phyloP scores from a whole-genome alignment of 2,888 invertebrate species.

The Lasioglossum lativentre region DNA sequence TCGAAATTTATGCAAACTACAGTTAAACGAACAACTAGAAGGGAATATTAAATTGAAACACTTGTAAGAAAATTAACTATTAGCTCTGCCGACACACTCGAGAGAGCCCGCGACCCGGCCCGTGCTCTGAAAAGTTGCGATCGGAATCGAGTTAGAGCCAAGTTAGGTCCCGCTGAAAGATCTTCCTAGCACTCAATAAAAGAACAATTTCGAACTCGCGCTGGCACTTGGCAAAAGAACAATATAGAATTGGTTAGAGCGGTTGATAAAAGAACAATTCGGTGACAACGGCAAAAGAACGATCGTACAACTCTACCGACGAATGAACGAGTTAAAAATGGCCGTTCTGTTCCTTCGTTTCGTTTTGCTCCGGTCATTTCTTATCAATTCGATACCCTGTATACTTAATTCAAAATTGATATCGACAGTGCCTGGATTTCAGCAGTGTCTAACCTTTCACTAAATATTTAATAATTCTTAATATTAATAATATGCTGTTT shows the following conservation, averaged over 20 bases:
- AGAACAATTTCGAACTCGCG: constrained; percentile 15
- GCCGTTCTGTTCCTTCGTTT: neutral
- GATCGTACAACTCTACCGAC: neutral
- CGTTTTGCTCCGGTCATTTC: neutral
- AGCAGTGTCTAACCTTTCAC: no score
- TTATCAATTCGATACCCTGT: neutral
- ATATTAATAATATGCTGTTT: no score
- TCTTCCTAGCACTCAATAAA: constrained; percentile 7
- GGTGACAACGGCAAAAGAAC: neutral
- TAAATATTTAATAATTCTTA: no score
- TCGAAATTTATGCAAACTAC: neutral
- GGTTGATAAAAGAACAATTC: constrained; percentile 17
- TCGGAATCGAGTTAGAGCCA: constrained; percentile 9
- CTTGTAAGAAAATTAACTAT: neutral
- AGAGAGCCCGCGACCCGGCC: no score
- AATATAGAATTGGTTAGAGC: constrained; percentile 11
- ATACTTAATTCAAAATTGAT: neutral
- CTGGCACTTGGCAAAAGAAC: neutral
- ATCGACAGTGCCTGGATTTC: neutral
- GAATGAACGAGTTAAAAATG: constrained; percentile 15
- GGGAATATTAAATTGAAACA: constrained; percentile 1
- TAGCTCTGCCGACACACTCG: neutral
- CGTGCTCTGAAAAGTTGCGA: neutral
- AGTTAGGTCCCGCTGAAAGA: constrained; percentile 7
- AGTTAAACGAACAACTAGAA: neutral